Conservation (phyloP, 2,888 invertebrate genomes). For the Sturmia bella region DNA sequence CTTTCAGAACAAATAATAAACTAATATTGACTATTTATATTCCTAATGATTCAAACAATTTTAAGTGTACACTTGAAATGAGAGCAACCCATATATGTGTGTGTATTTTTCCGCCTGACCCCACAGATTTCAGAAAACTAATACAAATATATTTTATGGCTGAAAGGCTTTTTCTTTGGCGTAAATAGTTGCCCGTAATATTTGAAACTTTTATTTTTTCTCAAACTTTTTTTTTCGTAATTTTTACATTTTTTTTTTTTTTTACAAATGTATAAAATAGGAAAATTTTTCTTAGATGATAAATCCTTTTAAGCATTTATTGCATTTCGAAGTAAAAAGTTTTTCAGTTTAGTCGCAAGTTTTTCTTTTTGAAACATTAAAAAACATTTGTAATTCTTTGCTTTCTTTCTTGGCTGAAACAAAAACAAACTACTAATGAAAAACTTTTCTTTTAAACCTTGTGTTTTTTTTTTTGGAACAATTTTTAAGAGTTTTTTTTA, state of each 20-base stretch:
- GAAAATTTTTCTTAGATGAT: slow-evolving; percentile 52
- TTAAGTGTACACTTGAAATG: no score
- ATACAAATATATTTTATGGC: background rate
- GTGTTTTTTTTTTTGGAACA: slow-evolving; percentile 36
- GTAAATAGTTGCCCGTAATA: background rate
- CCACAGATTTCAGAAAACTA: no score
- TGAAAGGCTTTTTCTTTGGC: background rate
- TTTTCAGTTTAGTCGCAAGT: slow-evolving; percentile 53
- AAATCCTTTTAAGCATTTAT: slow-evolving; percentile 71
- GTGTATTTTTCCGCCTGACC: no score
- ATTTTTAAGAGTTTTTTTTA: slow-evolving; percentile 32
- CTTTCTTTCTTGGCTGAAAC: slow-evolving; percentile 9
- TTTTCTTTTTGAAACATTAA: slow-evolving; percentile 33
- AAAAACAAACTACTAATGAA: slow-evolving; percentile 66
- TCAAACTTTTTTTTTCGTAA: background rate
- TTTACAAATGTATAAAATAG: slow-evolving; percentile 7
- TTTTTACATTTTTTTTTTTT: slow-evolving; percentile 10
- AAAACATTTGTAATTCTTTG: slow-evolving; percentile 64
- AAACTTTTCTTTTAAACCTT: slow-evolving; percentile 68
- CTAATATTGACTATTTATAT: no score
- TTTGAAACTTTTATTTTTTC: background rate
- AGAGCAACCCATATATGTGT: no score
- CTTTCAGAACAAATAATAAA: no score
- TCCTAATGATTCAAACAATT: no score
- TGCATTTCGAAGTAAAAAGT: slow-evolving; percentile 69